Evolutionary conservation across 2,113 vertebrate species (phyloP).

Genomic region (Hydropotes inermis): DNA sequence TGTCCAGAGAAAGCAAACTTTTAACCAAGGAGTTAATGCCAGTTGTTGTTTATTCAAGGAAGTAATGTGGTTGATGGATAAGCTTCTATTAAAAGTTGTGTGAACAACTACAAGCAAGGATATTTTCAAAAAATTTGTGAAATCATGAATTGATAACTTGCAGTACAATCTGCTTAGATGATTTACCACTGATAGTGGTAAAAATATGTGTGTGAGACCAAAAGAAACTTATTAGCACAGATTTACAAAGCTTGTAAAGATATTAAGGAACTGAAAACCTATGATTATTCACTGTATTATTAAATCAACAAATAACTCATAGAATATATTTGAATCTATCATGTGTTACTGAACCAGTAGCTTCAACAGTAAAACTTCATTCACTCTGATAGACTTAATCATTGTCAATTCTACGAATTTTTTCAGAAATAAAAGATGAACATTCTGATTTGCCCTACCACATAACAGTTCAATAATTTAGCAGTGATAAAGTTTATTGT

Average conservation of each 20-base stretch:
- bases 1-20: neutral
- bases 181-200: neutral
- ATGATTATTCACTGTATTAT: neutral
- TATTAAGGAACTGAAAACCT: neutral
- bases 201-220: neutral
- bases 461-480: neutral
- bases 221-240: neutral
- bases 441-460: neutral
- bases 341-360: neutral
- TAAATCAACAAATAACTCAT: neutral
- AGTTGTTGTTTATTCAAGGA: slow-evolving; percentile 14
- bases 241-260: neutral
- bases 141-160: neutral
- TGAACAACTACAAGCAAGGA: neutral
- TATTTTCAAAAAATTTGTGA: neutral
- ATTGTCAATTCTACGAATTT: neutral
- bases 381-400: neutral
- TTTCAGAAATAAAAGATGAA: neutral
- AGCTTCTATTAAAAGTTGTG: neutral
- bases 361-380: neutral
- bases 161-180: neutral
- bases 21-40: neutral
- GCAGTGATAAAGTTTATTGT: neutral
- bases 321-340: neutral
- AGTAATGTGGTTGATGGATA: neutral